These are phyloP conservation scores for Drosophila maculinotata DNA, from an alignment of 2,888 invertebrate species.

Conservation along the genomic window DNA sequence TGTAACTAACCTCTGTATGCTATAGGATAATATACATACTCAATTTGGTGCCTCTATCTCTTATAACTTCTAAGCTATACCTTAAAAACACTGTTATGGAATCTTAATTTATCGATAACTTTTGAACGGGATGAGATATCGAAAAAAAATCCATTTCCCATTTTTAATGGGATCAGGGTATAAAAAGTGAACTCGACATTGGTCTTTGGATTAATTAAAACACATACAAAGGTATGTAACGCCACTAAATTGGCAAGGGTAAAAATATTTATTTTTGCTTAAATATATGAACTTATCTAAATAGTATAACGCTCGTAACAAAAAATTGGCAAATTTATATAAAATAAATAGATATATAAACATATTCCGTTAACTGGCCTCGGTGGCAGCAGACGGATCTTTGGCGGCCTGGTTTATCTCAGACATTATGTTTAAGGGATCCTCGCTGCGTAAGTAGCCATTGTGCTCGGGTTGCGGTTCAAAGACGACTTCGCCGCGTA, in stretches of 20 bases:
- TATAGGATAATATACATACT: too few species aligned
- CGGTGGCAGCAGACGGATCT: conserved; percentile 2
- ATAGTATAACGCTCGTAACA: conserved; percentile 6
- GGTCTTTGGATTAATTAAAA: too few species aligned
- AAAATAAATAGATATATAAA: not conserved
- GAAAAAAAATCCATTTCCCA: too few species aligned
- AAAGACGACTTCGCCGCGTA: conserved; percentile 81
- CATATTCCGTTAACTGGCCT: conserved; percentile 1
- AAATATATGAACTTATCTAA: not conserved
- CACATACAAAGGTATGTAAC: too few species aligned
- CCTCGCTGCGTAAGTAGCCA: conserved; percentile 78
- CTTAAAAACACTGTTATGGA: too few species aligned
- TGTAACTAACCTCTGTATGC: too few species aligned
- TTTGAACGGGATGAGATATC: too few species aligned
- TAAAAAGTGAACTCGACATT: too few species aligned
- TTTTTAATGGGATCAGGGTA: too few species aligned
- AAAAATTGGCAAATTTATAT: not conserved
- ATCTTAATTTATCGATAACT: too few species aligned
- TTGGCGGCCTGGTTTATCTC: conserved; percentile 40
- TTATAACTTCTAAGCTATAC: too few species aligned
- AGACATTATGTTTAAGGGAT: conserved; percentile 70
- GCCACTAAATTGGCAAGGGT: not conserved
- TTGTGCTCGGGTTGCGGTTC: conserved; percentile 82
- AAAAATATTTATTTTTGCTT: conserved; percentile 3
- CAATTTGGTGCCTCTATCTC: too few species aligned